Base-by-base conservation (phyloP, 2,888 invertebrate genomes). In the Salpingus planirostris region DNA sequence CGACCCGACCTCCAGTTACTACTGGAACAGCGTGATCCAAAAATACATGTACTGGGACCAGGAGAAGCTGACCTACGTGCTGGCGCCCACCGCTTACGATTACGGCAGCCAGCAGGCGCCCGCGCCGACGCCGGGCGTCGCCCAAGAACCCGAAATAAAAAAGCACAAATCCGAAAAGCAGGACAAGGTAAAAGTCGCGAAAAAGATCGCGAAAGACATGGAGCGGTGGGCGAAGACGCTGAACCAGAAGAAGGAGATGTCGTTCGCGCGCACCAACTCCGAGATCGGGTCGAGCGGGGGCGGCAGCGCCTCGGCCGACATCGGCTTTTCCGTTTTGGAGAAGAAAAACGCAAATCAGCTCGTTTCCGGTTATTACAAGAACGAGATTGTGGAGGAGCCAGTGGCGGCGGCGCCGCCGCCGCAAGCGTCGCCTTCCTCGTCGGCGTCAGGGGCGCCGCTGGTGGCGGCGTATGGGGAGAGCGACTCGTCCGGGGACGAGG, bases 31-130 rank as follows among this genome's bases (percentile, higher is more conserved):
- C 49, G 81, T 85, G 47, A 83, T 82, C 0, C 85, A 83, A 46
- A 84, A 90, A 56, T 98, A 93, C 64, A 74, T 96, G 57, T 97
- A 95, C 59, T 99, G 95, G 93, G 93, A 96, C 66, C 75, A 78
- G 1, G 73, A 78, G 0, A 75, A 70, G 22, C 70, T 70, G 36
- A 79, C 79, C 0, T 82, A 82, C 47, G 62, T 72, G 12, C 66
- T 72, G 11, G 76, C 74, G 0, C 63, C 64, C 2, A 51, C 55
- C 4, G 43, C 44, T 21, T 56, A 57, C 28, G 56, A 60, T 28
- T 49, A 50, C 14, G 53, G 50, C 32, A 25, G 21, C 3, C 40
- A 42, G 13, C 31, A 44, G 1, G 39, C 40, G 30, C 18, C 26
- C 11, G 24, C 30, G 34, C 2, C 44, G 53, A 37, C 49, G 49